Evolutionary conservation across 2,888 invertebrate genomes (phyloP), one percentile per base, ranked within the genome.

Genomic region (Rhodophaea formosa): DNA sequence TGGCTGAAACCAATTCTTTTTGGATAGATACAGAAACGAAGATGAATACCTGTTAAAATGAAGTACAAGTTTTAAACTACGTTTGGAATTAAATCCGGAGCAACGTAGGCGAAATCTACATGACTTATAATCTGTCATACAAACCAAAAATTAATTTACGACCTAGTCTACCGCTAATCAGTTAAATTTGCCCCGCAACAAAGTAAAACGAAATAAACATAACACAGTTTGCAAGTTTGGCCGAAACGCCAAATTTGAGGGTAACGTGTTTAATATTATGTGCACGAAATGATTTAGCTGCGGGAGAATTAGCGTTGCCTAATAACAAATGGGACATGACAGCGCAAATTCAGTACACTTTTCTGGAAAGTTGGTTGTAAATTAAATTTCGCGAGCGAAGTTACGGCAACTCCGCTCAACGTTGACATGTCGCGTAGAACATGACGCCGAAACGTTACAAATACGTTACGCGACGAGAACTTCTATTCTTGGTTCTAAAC

Each of bases 261-360:
- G 74, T 79, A 79, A 80, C 72, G 66, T 77, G 74, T 80, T 82
- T 77, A 79, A 82, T 79, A 79, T 77, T 76, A 74, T 82, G 73
- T 77, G 75, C 77, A 74, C 72, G 67, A 70, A 79, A 80, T 79
- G 78, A 82, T 82, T 82, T 79, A 68, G 75, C 74, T 71, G 71
- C 66, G 73, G 73, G 72, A 71, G 75, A 84, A 84, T 84, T 79
- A 79, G 68, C 75, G 73, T 72, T 70, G 72, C 73, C 76, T 84
- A 79, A 83, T 80, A 82, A 77, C 78, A 79, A 82, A 79, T 79
- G 79, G 77, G 80, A 82, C 77, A 82, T 82, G 84, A 84, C 81
- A 79, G 77, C 68, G 74, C 74, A 74, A 79, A 85, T 82, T 82
- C 71, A 70, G 79, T 78, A 80, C 74, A 81, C 74, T 84, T 80